These are phyloP conservation scores for Octodonta nipae DNA, from an alignment of 2,888 invertebrate genomes.

Conservation along the genomic window DNA sequence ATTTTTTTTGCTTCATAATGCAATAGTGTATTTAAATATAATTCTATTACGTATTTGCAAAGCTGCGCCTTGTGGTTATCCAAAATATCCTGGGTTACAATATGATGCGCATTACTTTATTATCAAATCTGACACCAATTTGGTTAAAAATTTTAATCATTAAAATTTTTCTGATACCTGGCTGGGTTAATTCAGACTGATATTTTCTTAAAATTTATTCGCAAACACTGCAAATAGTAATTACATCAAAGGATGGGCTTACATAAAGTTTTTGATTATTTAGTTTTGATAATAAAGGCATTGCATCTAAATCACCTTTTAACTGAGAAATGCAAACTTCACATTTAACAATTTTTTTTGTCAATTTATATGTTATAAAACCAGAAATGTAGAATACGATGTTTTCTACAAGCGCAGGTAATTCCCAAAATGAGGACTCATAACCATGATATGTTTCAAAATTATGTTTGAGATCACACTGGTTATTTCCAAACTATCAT, in stretches of 20 bases:
- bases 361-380: neutral
- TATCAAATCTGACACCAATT: too few relatives aligned
- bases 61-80: neutral
- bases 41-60: constrained; percentile 1
- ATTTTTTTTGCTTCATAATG: neutral
- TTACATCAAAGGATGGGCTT: neutral
- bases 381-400: neutral
- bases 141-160: constrained; percentile 1
- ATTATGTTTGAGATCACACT: neutral
- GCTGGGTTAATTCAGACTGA: neutral
- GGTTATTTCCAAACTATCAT: too few relatives aligned
- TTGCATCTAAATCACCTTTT: neutral
- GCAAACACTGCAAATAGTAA: neutral
- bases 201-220: constrained; percentile 1
- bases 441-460: constrained; percentile 1
- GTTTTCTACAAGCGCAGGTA: neutral
- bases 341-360: neutral
- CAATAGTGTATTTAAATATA: constrained; percentile 1
- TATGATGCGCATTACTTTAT: neutral
- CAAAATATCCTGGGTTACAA: neutral
- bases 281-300: neutral
- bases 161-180: neutral
- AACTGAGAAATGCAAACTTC: too few relatives aligned
- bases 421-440: neutral
- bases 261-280: neutral